These are phyloP conservation scores for Naja naja DNA, from an alignment of 2,113 vertebrate genomes.

Conservation along the genomic window DNA sequence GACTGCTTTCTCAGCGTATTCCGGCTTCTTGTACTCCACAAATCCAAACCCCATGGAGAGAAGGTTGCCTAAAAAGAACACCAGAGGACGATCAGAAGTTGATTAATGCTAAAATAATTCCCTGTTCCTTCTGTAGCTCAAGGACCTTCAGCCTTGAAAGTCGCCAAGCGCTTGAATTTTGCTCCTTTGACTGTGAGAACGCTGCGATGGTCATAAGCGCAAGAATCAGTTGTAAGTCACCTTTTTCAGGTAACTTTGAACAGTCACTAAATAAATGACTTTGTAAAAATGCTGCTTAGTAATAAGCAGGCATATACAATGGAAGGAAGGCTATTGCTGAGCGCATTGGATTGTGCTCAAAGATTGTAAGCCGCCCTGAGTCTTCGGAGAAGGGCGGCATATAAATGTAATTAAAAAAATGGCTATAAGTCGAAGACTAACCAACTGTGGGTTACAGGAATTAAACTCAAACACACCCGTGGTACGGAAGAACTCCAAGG, in stretches of 20 bases:
- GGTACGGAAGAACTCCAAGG: not conserved
- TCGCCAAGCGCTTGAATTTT: not conserved
- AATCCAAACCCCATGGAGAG: conserved; percentile 97
- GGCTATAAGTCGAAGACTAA: not conserved
- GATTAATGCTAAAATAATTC: not conserved
- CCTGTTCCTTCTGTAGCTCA: not conserved
- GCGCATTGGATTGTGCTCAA: too few species aligned
- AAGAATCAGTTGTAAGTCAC: not conserved
- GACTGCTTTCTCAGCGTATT: conserved; percentile 89
- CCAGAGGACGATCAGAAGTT: not conserved
- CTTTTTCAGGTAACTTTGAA: not conserved
- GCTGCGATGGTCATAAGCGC: not conserved
- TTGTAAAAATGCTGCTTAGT: too few species aligned
- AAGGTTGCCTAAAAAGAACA: conserved; percentile 69
- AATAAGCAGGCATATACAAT: too few species aligned
- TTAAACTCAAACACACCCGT: not conserved
- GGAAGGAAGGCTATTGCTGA: too few species aligned
- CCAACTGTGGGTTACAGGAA: not conserved
- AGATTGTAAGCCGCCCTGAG: too few species aligned
- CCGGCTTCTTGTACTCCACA: conserved; percentile 85
- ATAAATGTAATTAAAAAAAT: too few species aligned
- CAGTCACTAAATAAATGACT: not conserved
- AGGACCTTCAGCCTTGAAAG: not conserved
- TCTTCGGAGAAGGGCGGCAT: too few species aligned
- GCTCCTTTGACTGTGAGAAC: not conserved